A percentile compares a stretch with the other conserved stretches of the same genome.
These are phyloP conservation scores for Amazona vittata DNA, from an alignment of 2,113 vertebrate genomes.

Conservation along the genomic window DNA sequence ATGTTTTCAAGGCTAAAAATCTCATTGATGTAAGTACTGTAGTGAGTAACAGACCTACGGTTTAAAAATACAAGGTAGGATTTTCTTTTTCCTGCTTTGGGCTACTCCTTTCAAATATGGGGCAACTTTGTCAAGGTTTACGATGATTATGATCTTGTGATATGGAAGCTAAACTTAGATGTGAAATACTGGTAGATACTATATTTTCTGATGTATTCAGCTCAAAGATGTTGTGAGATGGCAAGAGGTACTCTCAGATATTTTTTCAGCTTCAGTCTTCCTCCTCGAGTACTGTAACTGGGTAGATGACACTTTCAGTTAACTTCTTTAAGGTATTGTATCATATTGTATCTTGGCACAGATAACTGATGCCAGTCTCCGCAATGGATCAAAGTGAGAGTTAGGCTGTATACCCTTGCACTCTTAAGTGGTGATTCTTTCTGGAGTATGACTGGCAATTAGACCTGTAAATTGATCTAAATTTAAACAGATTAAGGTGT, in stretches of 20 bases:
- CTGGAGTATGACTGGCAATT: background rate
- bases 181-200: background rate
- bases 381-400: background rate
- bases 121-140: background rate
- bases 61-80: background rate
- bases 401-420: background rate
- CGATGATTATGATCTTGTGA: background rate
- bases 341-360: background rate
- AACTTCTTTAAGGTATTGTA: background rate
- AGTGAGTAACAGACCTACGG: background rate
- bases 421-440: background rate
- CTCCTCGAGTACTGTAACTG: background rate
- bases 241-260: no score
- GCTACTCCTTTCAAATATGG: background rate
- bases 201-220: background rate
- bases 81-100: background rate
- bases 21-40: constrained; percentile 87
- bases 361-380: background rate
- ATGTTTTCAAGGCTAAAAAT: constrained; percentile 92
- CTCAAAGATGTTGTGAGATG: background rate
- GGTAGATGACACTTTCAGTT: background rate
- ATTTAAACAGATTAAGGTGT: background rate
- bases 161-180: background rate
- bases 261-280: background rate
- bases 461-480: background rate